Evolutionary conservation across 2,888 invertebrate species (phyloP), one percentile per base, ranked within the genome.

Genomic region (Mesorhabditis sp.): DNA sequence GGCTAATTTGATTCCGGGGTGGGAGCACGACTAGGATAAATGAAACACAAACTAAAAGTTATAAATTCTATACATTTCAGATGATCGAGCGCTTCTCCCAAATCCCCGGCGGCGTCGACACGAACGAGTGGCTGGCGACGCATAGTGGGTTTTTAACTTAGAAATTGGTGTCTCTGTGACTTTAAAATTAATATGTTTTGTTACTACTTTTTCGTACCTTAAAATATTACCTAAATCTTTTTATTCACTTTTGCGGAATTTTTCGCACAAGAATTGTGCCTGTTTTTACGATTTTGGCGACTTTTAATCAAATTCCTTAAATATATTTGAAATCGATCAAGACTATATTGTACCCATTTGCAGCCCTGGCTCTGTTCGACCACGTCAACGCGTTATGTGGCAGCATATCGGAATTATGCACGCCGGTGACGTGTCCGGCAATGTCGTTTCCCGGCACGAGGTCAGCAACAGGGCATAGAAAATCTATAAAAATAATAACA

Each of bases 51-150:
- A 50, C 58, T 50, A 50, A n/a, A 28, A 28, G 7, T 50, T 10
- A 50, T 50, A 13, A 50, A 13, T 50, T 10, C 7, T 10, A 10
- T 50, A 50, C 1, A 62, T 72, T 76, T 45, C 73, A 80, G 79
- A 82, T 80, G 90, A 91, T 97, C 89, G 91, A 92, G 87, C 91
- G 93, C 89, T 90, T 97, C 87, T 94, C 96, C 80, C 92, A 93
- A 88, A 90, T 96, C 88, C 97, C 97, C 83, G 91, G 92, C 81
- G 95, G 95, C 78, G 91, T 98, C 87, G 96, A 96, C 89, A 93
- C 93, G 89, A 95, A 96, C 89, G 98, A 98, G 90, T 98, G 98
- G 97, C 91, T 98, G 86, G 97, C 97, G 81, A 95, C 95, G 79
- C 96, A 98, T 88, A 95, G 94, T 95, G 88, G 90, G 92, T 67